Percentiles rank a stretch among this genome's conserved stretches.
These are phyloP conservation scores for Malaclemys terrapin DNA, from an alignment of 2,113 vertebrate genomes.

Conservation along the genomic window DNA sequence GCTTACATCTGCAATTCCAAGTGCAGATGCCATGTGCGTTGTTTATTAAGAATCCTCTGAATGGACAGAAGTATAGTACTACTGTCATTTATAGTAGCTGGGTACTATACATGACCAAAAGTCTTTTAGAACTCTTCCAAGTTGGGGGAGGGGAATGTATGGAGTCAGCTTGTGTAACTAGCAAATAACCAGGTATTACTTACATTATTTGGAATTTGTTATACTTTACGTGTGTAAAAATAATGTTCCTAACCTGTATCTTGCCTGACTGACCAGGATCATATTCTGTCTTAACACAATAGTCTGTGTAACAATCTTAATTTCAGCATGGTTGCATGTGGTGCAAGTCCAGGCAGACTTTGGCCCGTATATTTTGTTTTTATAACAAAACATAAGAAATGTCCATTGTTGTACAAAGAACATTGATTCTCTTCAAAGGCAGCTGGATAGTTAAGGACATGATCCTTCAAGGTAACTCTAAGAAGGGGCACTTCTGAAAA, in stretches of 20 bases:
- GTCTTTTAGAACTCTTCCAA: not conserved
- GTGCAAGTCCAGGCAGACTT: not conserved
- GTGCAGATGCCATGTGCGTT: not conserved
- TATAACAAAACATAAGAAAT: not conserved
- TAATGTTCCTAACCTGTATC: not conserved
- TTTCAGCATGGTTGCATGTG: rapidly evolving
- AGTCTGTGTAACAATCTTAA: not conserved
- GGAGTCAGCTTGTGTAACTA: not conserved
- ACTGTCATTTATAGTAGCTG: not conserved
- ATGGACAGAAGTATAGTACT: not conserved
- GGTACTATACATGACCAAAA: not conserved
- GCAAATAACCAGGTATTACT: not conserved
- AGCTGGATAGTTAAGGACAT: not conserved
- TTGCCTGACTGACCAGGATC: not conserved
- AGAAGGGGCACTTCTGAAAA: not conserved
- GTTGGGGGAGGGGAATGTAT: not conserved
- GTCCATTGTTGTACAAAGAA: not conserved
- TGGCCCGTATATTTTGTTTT: not conserved
- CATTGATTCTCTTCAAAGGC: not conserved
- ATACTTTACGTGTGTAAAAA: not conserved
- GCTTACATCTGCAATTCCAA: not conserved
- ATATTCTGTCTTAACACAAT: not conserved
- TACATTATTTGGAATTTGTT: not conserved
- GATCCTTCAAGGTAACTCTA: not conserved
- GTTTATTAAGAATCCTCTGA: not conserved